Evolutionary conservation across 2,888 invertebrate genomes (phyloP).

Genomic region (Beris chalybata): DNA sequence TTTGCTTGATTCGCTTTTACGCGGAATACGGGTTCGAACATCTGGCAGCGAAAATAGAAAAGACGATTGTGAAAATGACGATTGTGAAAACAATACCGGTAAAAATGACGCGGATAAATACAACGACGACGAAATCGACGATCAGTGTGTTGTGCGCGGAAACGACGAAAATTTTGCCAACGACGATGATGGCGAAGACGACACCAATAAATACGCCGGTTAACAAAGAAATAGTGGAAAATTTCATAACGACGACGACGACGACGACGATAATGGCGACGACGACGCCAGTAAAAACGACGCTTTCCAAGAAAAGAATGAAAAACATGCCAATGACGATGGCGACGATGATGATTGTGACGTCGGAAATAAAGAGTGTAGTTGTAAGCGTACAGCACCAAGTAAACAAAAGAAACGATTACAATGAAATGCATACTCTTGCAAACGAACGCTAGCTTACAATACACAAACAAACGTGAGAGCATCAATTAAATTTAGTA

Average conservation of each 20-base stretch:
- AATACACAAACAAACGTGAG: constrained; percentile 1
- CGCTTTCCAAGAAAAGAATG: background rate
- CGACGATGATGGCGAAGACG: constrained; percentile 1
- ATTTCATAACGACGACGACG: too few relatives aligned
- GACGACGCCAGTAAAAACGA: background rate
- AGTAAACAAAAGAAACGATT: background rate
- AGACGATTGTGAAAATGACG: too few relatives aligned
- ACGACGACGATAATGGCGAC: too few relatives aligned
- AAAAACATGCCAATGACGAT: background rate
- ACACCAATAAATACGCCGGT: too few relatives aligned
- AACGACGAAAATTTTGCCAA: too few relatives aligned
- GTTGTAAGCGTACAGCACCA: background rate
- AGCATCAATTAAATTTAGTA: constrained; percentile 11
- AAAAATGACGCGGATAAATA: too few relatives aligned
- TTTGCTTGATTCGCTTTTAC: constrained; percentile 5
- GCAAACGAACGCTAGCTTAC: too few relatives aligned
- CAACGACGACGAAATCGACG: background rate
- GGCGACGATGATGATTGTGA: background rate
- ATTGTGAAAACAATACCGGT: too few relatives aligned
- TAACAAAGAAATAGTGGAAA: too few relatives aligned
- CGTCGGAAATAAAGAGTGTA: too few relatives aligned
- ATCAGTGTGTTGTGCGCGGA: too few relatives aligned
- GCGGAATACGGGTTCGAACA: background rate
- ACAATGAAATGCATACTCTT: too few relatives aligned
- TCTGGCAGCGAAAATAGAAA: background rate